Evolutionary conservation across 2,797 vertebrate species (phyloP).

Genomic region (Cirrhinus molitorella): DNA sequence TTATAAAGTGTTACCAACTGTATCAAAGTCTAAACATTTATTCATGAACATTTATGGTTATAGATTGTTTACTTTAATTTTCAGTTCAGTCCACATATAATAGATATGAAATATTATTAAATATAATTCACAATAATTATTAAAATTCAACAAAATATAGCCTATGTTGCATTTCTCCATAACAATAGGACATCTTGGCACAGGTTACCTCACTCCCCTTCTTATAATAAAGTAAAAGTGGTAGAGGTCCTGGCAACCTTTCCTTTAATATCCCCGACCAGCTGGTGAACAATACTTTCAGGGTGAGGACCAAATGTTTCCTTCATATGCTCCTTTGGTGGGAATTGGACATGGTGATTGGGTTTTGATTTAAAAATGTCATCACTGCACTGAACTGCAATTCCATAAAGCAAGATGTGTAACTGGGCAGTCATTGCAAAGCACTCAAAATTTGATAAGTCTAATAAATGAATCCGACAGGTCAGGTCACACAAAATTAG

Average conservation of each 20-base stretch:
- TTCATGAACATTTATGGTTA: too few species aligned
- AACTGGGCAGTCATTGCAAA: not conserved
- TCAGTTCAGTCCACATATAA: not conserved
- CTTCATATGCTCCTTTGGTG: slow-evolving; percentile 34
- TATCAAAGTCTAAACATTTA: too few species aligned
- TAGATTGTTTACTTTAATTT: not conserved
- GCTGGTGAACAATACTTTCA: slow-evolving; percentile 38
- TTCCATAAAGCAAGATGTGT: slow-evolving; percentile 38
- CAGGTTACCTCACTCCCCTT: not conserved
- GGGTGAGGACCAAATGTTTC: slow-evolving; percentile 53
- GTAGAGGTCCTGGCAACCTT: slow-evolving; percentile 45
- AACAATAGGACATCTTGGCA: not conserved
- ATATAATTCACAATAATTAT: not conserved
- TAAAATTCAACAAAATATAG: not conserved
- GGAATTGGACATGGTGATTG: slow-evolving; percentile 15
- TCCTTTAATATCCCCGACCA: slow-evolving; percentile 44
- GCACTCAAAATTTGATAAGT: slow-evolving; percentile 7
- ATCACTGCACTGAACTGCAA: slow-evolving; percentile 20
- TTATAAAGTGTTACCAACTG: too few species aligned
- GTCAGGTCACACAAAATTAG: slow-evolving; percentile 1
- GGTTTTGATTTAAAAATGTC: slow-evolving; percentile 35
- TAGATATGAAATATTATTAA: not conserved
- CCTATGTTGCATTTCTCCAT: not conserved
- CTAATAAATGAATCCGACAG: not conserved
- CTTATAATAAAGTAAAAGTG: slow-evolving; percentile 7